Conservation (phyloP, 30 jellyfish, hydroid and myxozoan species). For the Aurelia aurita complex sp. Pacific region DNA sequence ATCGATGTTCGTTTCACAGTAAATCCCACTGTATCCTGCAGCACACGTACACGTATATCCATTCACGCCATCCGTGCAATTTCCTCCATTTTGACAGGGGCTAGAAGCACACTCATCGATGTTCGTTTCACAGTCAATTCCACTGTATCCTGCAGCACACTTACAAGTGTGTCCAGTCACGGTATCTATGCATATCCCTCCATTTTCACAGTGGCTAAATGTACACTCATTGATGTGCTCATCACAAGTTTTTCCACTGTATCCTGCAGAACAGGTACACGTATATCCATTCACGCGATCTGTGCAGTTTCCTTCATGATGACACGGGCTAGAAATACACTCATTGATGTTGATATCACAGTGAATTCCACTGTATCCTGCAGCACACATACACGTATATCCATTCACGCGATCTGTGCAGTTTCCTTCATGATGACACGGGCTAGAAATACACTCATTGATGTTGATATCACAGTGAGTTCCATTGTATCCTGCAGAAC, state of each 20-base stretch:
- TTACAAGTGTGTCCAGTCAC: constrained; percentile 32
- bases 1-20: too few relatives aligned
- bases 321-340: constrained; percentile 60
- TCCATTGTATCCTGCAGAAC: constrained; percentile 65
- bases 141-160: constrained; percentile 69
- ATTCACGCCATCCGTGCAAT: neutral
- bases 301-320: constrained; percentile 37
- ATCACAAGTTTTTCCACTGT: constrained; percentile 39
- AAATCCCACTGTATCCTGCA: too few relatives aligned
- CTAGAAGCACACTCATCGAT: too few relatives aligned
- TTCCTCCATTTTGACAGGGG: too few relatives aligned
- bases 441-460: constrained; percentile 39
- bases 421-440: constrained; percentile 5
- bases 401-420: constrained; percentile 53
- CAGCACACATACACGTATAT: constrained; percentile 42
- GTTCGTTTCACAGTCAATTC: constrained; percentile 38
- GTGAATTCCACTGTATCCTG: constrained; percentile 58
- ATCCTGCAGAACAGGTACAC: constrained; percentile 63
- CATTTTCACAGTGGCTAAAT: constrained; percentile 47
- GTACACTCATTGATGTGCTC: constrained; percentile 40
- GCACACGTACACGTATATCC: too few relatives aligned
- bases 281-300: constrained; percentile 43
- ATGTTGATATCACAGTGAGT: constrained; percentile 34
- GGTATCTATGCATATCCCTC: constrained; percentile 34
- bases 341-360: constrained; percentile 57